Conservation (phyloP, 2,113 vertebrate genomes). For the Colinus virginianus region DNA sequence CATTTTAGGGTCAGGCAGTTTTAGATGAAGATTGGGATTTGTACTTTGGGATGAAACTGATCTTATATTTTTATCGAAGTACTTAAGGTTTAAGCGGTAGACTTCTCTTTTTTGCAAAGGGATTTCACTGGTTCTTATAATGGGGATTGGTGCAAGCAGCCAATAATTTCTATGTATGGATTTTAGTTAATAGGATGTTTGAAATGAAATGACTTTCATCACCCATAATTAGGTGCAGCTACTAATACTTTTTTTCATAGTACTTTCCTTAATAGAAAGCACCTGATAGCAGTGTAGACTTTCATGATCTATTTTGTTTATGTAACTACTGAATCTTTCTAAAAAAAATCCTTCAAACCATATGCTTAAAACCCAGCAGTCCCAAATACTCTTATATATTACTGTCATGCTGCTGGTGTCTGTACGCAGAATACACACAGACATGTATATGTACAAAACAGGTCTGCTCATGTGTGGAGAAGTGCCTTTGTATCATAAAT, state of each 20-base stretch:
- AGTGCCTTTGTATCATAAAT: neutral
- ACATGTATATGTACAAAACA: neutral
- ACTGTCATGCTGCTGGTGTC: neutral
- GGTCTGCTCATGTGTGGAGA: neutral
- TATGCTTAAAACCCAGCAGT: neutral
- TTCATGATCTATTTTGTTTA: neutral
- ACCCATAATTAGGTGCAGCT: conserved; percentile 51
- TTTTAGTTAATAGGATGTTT: conserved; percentile 77
- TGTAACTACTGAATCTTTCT: neutral
- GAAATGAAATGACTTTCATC: conserved; percentile 62
- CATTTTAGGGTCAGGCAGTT: conserved; percentile 76
- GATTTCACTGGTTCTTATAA: conserved; percentile 71
- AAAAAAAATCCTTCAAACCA: conserved; percentile 1
- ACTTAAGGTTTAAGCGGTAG: conserved; percentile 74
- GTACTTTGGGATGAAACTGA: conserved; percentile 75
- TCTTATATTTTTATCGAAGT: conserved; percentile 80
- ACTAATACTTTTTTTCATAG: conserved; percentile 5
- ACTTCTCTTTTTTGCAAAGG: conserved; percentile 65
- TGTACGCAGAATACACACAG: neutral
- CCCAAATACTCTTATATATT: neutral
- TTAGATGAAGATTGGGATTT: conserved; percentile 76
- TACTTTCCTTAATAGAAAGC: conserved; percentile 19
- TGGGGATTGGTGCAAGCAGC: conserved; percentile 52
- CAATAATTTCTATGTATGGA: conserved; percentile 67
- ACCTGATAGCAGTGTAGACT: neutral